Percentiles rank a stretch among this genome's conserved stretches.
Conservation (phyloP, 2,888 invertebrate species). For the Chaetogeoica ovagalla region DNA sequence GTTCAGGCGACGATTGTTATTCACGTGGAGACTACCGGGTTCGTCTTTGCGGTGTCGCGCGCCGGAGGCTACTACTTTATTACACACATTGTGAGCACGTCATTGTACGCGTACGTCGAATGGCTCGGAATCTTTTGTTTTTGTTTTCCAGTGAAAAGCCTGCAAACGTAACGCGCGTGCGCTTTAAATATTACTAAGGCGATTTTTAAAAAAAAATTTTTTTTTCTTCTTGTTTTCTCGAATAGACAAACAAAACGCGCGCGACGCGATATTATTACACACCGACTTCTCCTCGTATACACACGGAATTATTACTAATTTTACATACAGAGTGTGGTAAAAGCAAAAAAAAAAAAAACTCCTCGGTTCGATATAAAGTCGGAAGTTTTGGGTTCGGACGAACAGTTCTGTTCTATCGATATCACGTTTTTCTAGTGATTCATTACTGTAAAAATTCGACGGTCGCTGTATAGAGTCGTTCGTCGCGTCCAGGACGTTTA, state of each 20-base stretch:
- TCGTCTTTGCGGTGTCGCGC: slow-evolving; percentile 26
- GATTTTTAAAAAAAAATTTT: neutral
- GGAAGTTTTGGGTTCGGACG: too few species aligned
- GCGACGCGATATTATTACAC: neutral
- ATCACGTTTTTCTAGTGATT: too few species aligned
- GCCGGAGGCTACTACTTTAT: slow-evolving; percentile 29
- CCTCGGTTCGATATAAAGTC: too few species aligned
- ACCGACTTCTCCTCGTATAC: neutral
- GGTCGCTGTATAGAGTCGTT: too few species aligned
- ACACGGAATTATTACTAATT: neutral
- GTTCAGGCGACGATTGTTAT: slow-evolving; percentile 40
- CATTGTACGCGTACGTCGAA: neutral
- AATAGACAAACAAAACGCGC: slow-evolving; percentile 10
- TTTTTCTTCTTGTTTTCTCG: neutral
- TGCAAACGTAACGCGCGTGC: neutral
- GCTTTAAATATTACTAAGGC: slow-evolving; percentile 33
- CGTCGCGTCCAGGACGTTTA: too few species aligned
- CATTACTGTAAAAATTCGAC: too few species aligned
- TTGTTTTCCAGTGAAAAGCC: slow-evolving; percentile 43
- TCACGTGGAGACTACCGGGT: slow-evolving; percentile 47
- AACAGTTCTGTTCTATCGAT: too few species aligned
- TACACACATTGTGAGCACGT: neutral
- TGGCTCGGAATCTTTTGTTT: slow-evolving; percentile 39
- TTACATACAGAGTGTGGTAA: too few species aligned
- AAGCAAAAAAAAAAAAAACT: too few species aligned